A percentile compares a stretch with the other conserved stretches of the same genome.
phyloP scores from a whole-genome alignment of 2,888 invertebrate species.

The Caenorhabditis imperialis region DNA sequence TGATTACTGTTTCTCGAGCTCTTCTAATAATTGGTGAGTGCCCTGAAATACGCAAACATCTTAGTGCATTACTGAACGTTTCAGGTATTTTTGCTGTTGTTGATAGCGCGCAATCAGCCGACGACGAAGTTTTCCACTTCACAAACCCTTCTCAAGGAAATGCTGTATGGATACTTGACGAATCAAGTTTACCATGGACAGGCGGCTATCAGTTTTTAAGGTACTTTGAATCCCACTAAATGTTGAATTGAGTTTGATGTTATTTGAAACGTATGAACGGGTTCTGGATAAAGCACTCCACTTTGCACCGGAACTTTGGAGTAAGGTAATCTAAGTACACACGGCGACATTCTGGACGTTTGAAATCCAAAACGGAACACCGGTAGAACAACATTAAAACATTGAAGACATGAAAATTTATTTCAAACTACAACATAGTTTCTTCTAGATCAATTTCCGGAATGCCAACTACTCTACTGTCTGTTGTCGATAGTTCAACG shows the following conservation, averaged over 20 bases:
- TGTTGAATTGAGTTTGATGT: too few relatives aligned
- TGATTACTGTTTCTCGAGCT: slow-evolving; percentile 31
- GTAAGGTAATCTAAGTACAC: too few relatives aligned
- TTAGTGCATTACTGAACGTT: neutral
- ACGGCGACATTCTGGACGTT: too few relatives aligned
- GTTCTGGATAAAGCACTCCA: too few relatives aligned
- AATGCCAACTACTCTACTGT: slow-evolving; percentile 58
- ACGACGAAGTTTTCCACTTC: slow-evolving; percentile 64
- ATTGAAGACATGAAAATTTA: too few relatives aligned
- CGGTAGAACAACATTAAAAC: too few relatives aligned
- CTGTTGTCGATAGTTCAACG: slow-evolving; percentile 65
- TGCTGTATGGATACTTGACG: slow-evolving; percentile 68
- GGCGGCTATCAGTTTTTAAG: slow-evolving; percentile 72
- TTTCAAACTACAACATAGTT: too few relatives aligned
- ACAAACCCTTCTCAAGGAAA: slow-evolving; percentile 59
- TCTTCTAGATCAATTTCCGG: slow-evolving; percentile 52
- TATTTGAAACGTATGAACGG: too few relatives aligned
- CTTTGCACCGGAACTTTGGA: too few relatives aligned
- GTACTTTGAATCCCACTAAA: slow-evolving; percentile 24
- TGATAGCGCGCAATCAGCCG: slow-evolving; percentile 49
- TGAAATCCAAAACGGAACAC: too few relatives aligned
- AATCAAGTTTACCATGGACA: slow-evolving; percentile 68
- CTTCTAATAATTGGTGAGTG: slow-evolving; percentile 52
- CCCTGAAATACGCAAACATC: neutral
- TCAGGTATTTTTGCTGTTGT: slow-evolving; percentile 41